These are phyloP conservation scores for Suncus etruscus DNA, from an alignment of 2,113 vertebrate species.

Conservation along the genomic window DNA sequence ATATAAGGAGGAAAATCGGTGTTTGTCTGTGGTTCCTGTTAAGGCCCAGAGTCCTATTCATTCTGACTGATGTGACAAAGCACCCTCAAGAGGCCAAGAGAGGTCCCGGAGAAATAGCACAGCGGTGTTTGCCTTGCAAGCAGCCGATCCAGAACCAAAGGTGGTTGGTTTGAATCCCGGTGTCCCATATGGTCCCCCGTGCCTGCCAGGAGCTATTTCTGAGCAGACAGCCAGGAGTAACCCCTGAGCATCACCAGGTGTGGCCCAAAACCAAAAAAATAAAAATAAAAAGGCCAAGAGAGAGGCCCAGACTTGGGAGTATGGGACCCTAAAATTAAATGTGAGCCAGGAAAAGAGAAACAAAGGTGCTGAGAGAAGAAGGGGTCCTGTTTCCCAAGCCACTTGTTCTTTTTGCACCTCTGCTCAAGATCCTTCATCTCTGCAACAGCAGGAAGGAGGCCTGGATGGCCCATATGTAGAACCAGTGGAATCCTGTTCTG, in stretches of 20 bases:
- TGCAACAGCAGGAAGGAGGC: neutral
- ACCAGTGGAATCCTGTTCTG: no score
- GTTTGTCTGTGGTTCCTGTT: neutral
- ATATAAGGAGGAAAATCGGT: slow-evolving; percentile 52
- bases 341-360: neutral
- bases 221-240: no score
- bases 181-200: no score
- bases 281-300: neutral
- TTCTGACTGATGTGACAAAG: neutral
- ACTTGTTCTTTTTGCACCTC: neutral
- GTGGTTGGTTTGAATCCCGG: no score
- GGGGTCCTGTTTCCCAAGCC: neutral
- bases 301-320: no score
- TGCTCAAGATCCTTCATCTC: neutral
- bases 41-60: neutral
- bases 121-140: no score
- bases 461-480: neutral
- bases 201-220: no score
- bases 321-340: neutral
- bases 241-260: no score
- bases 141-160: no score
- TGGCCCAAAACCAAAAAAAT: no score
- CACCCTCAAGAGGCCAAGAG: neutral
- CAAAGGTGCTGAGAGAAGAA: neutral
- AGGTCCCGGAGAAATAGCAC: no score